phyloP scores from a whole-genome alignment of 2,113 vertebrate species.

The Phalacrocorax pelagicus region DNA sequence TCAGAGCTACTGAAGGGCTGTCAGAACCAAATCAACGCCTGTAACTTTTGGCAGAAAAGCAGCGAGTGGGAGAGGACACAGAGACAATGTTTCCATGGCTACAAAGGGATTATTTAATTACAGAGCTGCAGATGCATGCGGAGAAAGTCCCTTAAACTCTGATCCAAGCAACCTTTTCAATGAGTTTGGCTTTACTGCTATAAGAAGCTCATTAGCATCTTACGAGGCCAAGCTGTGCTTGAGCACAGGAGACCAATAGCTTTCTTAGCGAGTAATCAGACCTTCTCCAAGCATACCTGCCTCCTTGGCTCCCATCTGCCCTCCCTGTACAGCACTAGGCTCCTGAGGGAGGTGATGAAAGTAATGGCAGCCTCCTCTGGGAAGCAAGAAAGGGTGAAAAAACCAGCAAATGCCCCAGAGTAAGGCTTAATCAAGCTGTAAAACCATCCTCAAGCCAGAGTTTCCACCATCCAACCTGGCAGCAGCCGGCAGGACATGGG shows the following conservation, averaged over 20 bases:
- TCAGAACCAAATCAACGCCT: neutral
- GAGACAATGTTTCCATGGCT: slow-evolving; percentile 68
- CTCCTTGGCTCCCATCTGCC: neutral
- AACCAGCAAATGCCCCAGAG: neutral
- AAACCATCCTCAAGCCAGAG: neutral
- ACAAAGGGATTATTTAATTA: slow-evolving; percentile 65
- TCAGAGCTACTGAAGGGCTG: neutral
- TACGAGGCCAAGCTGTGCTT: neutral
- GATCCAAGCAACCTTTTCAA: neutral
- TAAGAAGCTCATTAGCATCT: neutral
- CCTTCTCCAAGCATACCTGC: neutral
- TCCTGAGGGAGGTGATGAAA: neutral
- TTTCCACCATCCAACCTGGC: neutral
- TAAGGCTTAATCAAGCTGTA: neutral
- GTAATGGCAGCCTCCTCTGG: neutral
- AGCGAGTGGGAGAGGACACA: slow-evolving; percentile 52
- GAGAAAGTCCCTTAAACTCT: slow-evolving; percentile 7
- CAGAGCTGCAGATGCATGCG: neutral
- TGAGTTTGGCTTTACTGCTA: neutral
- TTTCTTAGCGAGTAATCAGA: neutral
- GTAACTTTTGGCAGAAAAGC: slow-evolving; percentile 34
- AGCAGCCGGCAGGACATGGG: neutral
- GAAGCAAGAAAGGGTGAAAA: neutral
- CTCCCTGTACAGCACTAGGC: fast-evolving
- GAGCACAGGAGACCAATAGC: neutral